Evolutionary conservation across 2,888 invertebrate species (phyloP).

Genomic region (Mylabris sibirica): DNA sequence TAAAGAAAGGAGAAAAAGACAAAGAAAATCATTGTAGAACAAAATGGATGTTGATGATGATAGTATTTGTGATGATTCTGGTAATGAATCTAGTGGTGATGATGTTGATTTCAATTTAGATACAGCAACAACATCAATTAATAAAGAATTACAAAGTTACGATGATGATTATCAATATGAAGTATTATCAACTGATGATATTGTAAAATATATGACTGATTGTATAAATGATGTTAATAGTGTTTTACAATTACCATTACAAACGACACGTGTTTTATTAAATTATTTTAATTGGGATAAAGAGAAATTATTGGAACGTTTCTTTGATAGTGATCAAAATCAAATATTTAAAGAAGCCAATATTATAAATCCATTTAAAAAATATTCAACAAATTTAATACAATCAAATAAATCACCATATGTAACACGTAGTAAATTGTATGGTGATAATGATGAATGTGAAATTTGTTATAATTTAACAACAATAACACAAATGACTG

Average conservation of each 20-base stretch:
- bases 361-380: slow-evolving; percentile 92
- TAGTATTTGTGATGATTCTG: slow-evolving; percentile 86
- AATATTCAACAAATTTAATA: slow-evolving; percentile 55
- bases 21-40: slow-evolving; percentile 17
- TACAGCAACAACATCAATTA: slow-evolving; percentile 76
- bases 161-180: slow-evolving; percentile 94
- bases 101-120: slow-evolving; percentile 94
- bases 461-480: slow-evolving; percentile 94
- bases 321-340: slow-evolving; percentile 95
- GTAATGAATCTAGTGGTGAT: slow-evolving; percentile 93
- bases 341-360: slow-evolving; percentile 93
- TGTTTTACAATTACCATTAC: slow-evolving; percentile 90
- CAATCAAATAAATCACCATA: slow-evolving; percentile 66
- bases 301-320: slow-evolving; percentile 97
- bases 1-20: too few species aligned
- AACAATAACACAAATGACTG: slow-evolving; percentile 85
- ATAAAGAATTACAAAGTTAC: slow-evolving; percentile 78
- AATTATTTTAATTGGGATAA: slow-evolving; percentile 99
- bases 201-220: slow-evolving; percentile 97
- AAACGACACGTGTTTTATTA: slow-evolving; percentile 90
- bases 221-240: slow-evolving; percentile 96
- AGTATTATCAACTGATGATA: slow-evolving; percentile 94
- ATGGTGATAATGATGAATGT: slow-evolving; percentile 83
- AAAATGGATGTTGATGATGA: slow-evolving; percentile 94
- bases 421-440: slow-evolving; percentile 71